Evolutionary conservation across 2,888 invertebrate species (phyloP), one percentile per base, ranked within the genome.

Genomic region (Lasiommata megera): DNA sequence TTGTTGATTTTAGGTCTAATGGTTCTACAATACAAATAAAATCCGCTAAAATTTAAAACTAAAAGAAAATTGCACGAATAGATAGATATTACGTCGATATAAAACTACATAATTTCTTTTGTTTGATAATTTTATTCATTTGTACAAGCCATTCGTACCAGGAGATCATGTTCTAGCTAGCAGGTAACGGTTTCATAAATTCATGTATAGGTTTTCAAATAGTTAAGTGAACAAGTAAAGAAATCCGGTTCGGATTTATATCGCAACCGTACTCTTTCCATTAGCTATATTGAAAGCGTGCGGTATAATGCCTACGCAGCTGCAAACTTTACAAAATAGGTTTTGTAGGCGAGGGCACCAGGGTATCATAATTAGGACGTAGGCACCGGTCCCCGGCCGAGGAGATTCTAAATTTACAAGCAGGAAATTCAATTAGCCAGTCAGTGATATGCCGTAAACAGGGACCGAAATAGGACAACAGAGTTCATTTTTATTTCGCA

Each of bases 391-490:
- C 56, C 63, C 58, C 63, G 51, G 43, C 40, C 58, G 61, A 50
- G 61, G 62, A 66, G 65, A 63, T 62, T 67, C 70, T 71, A 67
- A 69, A 86, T 88, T 80, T 83, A 83, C 81, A 87, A 82, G 78
- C 87, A 85, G 89, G 89, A 89, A 80, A 87, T 89, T 88, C 79
- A 88, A 89, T 89, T 88, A 82, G 82, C 79, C 77, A 67, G 73
- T 74, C 78, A 79, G 83, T 81, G 84, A 84, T 86, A 82, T 80
- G 80, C 77, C 71, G 76, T 85, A 84, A 87, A 82, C 77, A 84
- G 85, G 84, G 81, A 82, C 81, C 75, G 77, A 88, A 88, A 87
- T 88, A 87, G 84, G 80, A 82, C 80, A 76, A 71, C 65, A 67
- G 72, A 56, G 79, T 74, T 80, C 84, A 82, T 74, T 81, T 79